phyloP scores from a whole-genome alignment of 2,888 invertebrate genomes.

The Bembecia ichneumoniformis region DNA sequence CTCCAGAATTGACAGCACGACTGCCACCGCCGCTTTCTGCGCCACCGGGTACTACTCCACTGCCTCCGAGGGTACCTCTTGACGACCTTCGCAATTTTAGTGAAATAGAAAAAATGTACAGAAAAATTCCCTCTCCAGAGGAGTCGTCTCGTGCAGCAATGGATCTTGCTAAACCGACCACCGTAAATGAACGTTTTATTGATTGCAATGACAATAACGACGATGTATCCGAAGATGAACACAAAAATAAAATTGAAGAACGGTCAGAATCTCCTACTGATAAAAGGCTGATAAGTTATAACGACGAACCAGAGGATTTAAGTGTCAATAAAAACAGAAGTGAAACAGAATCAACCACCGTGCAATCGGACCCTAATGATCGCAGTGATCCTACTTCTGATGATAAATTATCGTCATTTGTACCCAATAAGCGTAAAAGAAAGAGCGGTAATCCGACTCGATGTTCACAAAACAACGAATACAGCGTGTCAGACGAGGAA shows the following conservation, averaged over 20 bases:
- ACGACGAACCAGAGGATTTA: constrained; percentile 78
- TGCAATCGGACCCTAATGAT: constrained; percentile 33
- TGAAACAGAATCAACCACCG: constrained; percentile 65
- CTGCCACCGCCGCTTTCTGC: constrained; percentile 43
- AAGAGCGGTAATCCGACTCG: constrained; percentile 87
- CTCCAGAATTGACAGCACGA: constrained; percentile 70
- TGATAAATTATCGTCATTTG: constrained; percentile 53
- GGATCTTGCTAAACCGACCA: constrained; percentile 41
- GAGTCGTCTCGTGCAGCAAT: constrained; percentile 43
- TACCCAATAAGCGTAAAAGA: constrained; percentile 81
- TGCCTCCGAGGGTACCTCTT: constrained; percentile 69
- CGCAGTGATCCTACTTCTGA: constrained; percentile 53
- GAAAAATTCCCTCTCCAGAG: constrained; percentile 52
- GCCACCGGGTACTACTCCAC: constrained; percentile 44
- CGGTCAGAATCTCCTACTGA: constrained; percentile 32
- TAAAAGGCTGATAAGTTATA: constrained; percentile 44
- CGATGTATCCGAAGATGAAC: constrained; percentile 46
- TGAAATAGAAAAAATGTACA: constrained; percentile 69
- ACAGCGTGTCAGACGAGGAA: constrained; percentile 63
- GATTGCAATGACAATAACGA: constrained; percentile 55
- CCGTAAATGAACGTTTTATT: constrained; percentile 45
- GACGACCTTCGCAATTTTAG: constrained; percentile 65
- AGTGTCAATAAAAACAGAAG: constrained; percentile 77
- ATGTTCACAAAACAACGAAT: constrained; percentile 74
- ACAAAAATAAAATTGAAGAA: constrained; percentile 33